phyloP scores from a whole-genome alignment of 2,888 invertebrate genomes.

The Lissocephala sabroskyi region DNA sequence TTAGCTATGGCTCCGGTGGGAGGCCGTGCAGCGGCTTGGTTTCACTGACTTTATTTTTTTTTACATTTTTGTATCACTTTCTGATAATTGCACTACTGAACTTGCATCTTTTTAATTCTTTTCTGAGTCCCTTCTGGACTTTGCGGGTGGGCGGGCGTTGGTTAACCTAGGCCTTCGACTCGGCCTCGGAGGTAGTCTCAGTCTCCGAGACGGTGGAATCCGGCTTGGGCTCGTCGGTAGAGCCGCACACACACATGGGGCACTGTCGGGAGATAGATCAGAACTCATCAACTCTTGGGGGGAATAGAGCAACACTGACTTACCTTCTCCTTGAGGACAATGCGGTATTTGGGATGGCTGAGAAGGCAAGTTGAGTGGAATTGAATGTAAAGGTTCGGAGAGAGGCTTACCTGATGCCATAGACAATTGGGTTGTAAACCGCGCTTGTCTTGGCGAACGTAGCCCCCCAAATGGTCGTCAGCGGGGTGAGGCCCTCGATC shows the following conservation, averaged over 20 bases:
- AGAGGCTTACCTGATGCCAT: constrained; percentile 86
- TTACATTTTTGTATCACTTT: constrained; percentile 28
- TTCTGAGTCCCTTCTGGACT: constrained; percentile 29
- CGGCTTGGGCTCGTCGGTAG: constrained; percentile 67
- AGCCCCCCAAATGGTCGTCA: constrained; percentile 91
- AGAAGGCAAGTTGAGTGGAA: not conserved
- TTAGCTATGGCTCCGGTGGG: too few relatives aligned
- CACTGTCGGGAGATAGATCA: constrained; percentile 70
- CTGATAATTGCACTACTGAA: constrained; percentile 20
- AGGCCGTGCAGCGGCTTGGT: too few relatives aligned
- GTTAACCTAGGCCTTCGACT: constrained; percentile 68
- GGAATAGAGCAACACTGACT: too few relatives aligned
- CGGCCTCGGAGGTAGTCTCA: constrained; percentile 62
- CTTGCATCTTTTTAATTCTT: constrained; percentile 20
- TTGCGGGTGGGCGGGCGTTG: not conserved
- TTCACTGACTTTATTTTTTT: constrained; percentile 17
- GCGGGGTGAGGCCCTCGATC: constrained; percentile 81
- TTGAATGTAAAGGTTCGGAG: too few relatives aligned
- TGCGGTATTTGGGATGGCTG: constrained; percentile 77
- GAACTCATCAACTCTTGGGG: too few relatives aligned
- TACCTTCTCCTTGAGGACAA: constrained; percentile 75
- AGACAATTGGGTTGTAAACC: constrained; percentile 92
- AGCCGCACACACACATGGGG: constrained; percentile 74
- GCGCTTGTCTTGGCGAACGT: constrained; percentile 94
- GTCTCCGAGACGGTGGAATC: constrained; percentile 69